Conservation (phyloP, 2,797 vertebrate genomes). For the Peromyscus eremicus region DNA sequence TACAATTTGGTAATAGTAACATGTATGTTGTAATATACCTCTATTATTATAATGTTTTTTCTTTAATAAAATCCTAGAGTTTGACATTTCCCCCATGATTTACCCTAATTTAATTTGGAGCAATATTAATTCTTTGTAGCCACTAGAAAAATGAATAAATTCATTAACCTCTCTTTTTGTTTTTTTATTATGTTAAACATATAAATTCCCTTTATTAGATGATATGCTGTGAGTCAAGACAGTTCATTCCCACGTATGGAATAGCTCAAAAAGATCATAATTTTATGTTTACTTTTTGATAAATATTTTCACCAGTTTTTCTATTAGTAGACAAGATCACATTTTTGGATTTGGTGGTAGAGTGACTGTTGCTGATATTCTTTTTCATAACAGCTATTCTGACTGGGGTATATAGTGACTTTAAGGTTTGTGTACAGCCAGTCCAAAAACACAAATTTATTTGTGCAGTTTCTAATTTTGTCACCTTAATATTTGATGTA, state of each 20-base stretch:
- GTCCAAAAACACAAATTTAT: background rate
- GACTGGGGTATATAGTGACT: fast-evolving
- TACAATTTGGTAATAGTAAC: background rate
- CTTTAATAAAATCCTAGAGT: background rate
- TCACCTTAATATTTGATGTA: background rate
- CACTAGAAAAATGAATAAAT: background rate
- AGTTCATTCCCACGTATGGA: background rate
- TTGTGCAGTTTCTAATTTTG: background rate
- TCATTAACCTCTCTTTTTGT: background rate
- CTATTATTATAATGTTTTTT: too few species aligned
- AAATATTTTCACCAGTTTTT: background rate
- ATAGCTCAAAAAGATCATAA: background rate
- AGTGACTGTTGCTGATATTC: background rate
- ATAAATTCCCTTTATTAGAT: background rate
- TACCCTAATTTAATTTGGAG: background rate
- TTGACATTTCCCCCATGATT: background rate
- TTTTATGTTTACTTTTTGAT: background rate
- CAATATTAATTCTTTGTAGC: background rate
- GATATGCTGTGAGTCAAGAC: background rate
- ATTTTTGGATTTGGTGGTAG: background rate
- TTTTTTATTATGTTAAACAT: background rate
- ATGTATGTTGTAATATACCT: background rate
- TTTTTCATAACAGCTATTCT: background rate
- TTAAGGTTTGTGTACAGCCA: background rate
- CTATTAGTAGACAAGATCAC: background rate